A percentile compares a stretch with the other conserved stretches of the same genome.
Evolutionary conservation across 2,797 vertebrate species (phyloP).

Genomic region (Halcyon chelicuti): DNA sequence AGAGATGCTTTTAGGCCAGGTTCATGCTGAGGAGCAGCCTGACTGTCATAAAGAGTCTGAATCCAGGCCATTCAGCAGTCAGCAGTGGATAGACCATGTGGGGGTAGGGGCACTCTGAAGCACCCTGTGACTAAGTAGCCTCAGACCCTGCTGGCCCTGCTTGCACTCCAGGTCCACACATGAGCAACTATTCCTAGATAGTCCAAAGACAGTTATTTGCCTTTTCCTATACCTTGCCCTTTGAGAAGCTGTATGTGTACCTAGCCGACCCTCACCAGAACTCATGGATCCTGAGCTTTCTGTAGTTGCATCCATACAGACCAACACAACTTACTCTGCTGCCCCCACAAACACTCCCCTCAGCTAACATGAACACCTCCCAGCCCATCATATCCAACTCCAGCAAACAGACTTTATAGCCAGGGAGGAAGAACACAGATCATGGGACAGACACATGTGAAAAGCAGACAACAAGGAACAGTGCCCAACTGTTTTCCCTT

Average conservation of each 20-base stretch:
- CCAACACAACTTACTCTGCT: not conserved
- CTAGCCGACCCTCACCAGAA: not conserved
- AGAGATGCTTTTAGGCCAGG: not conserved
- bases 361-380: not conserved
- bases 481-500: not conserved
- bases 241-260: not conserved
- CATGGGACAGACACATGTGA: not conserved
- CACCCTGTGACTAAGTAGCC: not conserved
- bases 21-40: not conserved
- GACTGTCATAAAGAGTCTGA: not conserved
- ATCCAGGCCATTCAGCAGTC: not conserved
- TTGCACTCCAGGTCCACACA: not conserved
- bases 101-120: not conserved
- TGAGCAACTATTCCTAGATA: not conserved
- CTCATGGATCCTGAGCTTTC: not conserved
- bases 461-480: not conserved
- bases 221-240: not conserved
- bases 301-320: not conserved
- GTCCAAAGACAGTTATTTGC: not conserved
- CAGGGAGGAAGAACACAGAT: not conserved
- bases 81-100: fast-evolving
- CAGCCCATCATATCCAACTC: not conserved
- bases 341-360: not conserved
- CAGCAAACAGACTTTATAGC: not conserved
- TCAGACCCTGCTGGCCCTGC: not conserved